These are phyloP conservation scores for Paelopatides confundens DNA, from an alignment of 53 echinoderm and acorn worm species.

Conservation along the genomic window DNA sequence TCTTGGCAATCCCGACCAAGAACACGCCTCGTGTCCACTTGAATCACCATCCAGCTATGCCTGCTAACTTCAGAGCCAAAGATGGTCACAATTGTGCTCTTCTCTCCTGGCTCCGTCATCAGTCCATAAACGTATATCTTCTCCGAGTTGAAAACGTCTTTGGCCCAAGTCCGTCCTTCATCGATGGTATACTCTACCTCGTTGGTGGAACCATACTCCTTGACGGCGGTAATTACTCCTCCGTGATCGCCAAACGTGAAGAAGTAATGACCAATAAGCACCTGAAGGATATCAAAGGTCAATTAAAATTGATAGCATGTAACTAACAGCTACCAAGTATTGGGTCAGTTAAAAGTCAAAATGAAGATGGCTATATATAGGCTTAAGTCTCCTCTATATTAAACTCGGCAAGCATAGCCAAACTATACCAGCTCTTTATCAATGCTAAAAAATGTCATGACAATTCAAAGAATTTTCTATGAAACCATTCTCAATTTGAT, in stretches of 20 bases:
- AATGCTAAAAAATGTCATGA: too few relatives aligned
- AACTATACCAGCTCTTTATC: too few relatives aligned
- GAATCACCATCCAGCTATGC: constrained; percentile 93
- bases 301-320: not conserved
- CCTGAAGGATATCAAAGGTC: constrained; percentile 44
- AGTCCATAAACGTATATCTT: constrained; percentile 92
- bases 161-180: constrained; percentile 85
- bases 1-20: constrained; percentile 70
- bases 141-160: constrained; percentile 55
- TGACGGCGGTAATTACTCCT: constrained; percentile 81
- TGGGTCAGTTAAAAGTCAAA: not conserved
- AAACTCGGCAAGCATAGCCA: too few relatives aligned
- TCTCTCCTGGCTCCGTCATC: constrained; percentile 96
- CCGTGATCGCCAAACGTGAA: constrained; percentile 95
- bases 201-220: constrained; percentile 79
- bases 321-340: not conserved
- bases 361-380: too few relatives aligned
- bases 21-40: constrained; percentile 71
- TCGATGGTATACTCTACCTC: constrained; percentile 81
- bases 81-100: constrained; percentile 79
- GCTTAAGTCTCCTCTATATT: too few relatives aligned
- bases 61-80: constrained; percentile 79
- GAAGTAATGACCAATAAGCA: constrained; percentile 76
- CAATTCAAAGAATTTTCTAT: too few relatives aligned
- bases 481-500: too few relatives aligned